Percentiles rank a stretch among this genome's conserved stretches.
Conservation (phyloP, 1,140 invertebrate genomes). For the Scaptomyza hsui region DNA sequence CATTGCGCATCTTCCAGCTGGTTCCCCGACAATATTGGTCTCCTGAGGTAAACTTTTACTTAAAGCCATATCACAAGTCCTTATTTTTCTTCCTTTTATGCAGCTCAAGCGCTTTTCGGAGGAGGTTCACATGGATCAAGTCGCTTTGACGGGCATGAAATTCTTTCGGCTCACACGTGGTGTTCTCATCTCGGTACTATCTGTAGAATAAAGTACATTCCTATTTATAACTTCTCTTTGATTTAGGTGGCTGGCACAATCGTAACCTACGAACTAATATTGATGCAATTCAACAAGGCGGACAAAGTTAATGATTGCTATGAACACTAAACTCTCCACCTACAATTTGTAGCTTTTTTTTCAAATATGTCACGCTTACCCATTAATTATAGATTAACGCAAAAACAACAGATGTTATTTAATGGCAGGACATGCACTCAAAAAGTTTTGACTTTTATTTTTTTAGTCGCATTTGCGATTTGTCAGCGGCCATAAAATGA, state of each 20-base stretch:
- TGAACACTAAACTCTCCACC: slow-evolving; percentile 42
- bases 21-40: slow-evolving; percentile 86
- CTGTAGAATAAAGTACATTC: neutral
- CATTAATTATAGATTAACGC: slow-evolving; percentile 76
- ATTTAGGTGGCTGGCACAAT: slow-evolving; percentile 88
- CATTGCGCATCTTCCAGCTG: slow-evolving; percentile 85
- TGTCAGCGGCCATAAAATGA: slow-evolving; percentile 46
- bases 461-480: slow-evolving; percentile 29
- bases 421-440: slow-evolving; percentile 35
- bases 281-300: slow-evolving; percentile 87
- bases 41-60: slow-evolving; percentile 84
- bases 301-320: slow-evolving; percentile 64
- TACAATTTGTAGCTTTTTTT: slow-evolving; percentile 49
- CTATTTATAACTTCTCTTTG: slow-evolving; percentile 2
- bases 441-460: slow-evolving; percentile 4
- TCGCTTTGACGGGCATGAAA: slow-evolving; percentile 86
- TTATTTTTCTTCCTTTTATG: neutral
- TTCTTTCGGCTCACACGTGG: slow-evolving; percentile 88
- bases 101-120: slow-evolving; percentile 87
- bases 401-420: slow-evolving; percentile 73
- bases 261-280: slow-evolving; percentile 88
- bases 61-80: neutral
- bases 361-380: slow-evolving; percentile 11
- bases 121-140: slow-evolving; percentile 86
- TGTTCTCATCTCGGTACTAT: slow-evolving; percentile 87